These are phyloP conservation scores for Dynastes tityus DNA, from an alignment of 2,888 invertebrate genomes.

Conservation along the genomic window DNA sequence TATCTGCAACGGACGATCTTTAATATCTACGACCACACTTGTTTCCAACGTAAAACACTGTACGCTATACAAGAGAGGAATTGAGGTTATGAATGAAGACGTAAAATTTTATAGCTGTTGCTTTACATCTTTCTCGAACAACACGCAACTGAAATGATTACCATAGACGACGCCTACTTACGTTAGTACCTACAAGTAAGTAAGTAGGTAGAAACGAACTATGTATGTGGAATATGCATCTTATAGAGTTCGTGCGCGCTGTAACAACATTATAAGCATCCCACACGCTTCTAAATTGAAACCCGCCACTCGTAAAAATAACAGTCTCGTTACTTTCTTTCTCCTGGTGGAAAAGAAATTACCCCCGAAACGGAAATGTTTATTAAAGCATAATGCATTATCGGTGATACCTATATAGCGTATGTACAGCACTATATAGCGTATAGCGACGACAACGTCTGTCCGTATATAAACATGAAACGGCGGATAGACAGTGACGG, in stretches of 20 bases:
- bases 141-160: background rate
- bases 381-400: slow-evolving; percentile 44
- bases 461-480: slow-evolving; percentile 24
- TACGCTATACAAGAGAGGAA: background rate
- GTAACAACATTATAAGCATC: background rate
- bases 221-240: background rate
- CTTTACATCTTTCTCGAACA: background rate
- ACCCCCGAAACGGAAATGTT: slow-evolving; percentile 31
- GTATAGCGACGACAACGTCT: background rate
- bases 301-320: slow-evolving; percentile 13
- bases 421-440: too few species aligned
- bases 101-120: background rate
- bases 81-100: background rate
- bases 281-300: slow-evolving; percentile 16
- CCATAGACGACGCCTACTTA: slow-evolving; percentile 4
- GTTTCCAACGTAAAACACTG: too few species aligned
- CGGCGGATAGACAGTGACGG: slow-evolving; percentile 33
- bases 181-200: too few species aligned
- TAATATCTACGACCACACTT: too few species aligned
- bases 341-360: slow-evolving; percentile 1
- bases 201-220: background rate
- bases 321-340: slow-evolving; percentile 12
- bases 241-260: background rate
- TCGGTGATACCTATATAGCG: background rate
- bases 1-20: too few species aligned